Conservation (phyloP, 1,140 invertebrate species). For the Drosophila sucinea region DNA sequence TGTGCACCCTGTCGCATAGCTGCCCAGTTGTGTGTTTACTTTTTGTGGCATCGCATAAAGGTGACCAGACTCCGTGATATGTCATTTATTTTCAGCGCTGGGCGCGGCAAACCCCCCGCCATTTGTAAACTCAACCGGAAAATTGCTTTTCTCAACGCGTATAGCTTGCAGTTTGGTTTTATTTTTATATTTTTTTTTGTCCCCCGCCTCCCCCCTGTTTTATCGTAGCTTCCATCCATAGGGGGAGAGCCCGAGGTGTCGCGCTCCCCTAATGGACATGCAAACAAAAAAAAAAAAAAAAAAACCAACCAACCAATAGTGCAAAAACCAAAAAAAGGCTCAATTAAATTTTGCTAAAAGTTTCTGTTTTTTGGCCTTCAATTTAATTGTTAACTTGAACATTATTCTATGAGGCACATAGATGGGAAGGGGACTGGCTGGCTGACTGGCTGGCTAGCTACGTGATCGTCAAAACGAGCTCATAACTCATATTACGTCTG, state of each 20-base stretch:
- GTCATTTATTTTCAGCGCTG: conserved; percentile 71
- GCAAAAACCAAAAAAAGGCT: conserved; percentile 33
- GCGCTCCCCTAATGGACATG: conserved; percentile 31
- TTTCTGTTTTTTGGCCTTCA: conserved; percentile 17
- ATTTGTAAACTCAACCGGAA: conserved; percentile 77
- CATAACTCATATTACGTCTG: conserved; percentile 71
- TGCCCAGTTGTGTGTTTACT: conserved; percentile 52
- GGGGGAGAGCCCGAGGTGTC: neutral
- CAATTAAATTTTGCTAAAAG: conserved; percentile 62
- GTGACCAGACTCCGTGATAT: conserved; percentile 75
- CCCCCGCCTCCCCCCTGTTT: conserved; percentile 34
- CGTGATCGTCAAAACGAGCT: conserved; percentile 59
- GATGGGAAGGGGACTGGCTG: neutral
- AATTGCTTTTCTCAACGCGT: conserved; percentile 77
- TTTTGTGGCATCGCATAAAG: conserved; percentile 62
- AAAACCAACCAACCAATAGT: conserved; percentile 10
- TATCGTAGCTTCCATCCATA: neutral
- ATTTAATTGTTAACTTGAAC: conserved; percentile 74
- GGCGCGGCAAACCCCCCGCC: conserved; percentile 36
- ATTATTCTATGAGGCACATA: conserved; percentile 43
- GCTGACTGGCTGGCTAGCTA: conserved; percentile 33
- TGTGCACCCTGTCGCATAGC: neutral
- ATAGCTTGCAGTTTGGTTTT: conserved; percentile 40
- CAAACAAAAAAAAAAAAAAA: conserved; percentile 1
- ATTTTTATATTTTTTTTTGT: conserved; percentile 18